Evolutionary conservation across 2,113 vertebrate species (phyloP).

Genomic region (Dipodomys ordii): DNA sequence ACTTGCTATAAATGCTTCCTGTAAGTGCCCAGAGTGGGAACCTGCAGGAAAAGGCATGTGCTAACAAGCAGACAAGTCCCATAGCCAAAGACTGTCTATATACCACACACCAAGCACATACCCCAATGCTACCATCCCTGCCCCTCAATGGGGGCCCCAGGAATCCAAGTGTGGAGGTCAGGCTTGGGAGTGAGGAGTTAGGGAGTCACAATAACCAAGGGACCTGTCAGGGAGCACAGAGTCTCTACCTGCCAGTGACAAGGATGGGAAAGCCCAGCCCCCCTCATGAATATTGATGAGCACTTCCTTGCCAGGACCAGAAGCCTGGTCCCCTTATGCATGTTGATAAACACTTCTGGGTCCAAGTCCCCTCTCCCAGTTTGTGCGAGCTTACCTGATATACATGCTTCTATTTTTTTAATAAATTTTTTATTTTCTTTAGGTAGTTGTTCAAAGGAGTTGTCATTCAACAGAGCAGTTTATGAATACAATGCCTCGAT

Average conservation of each 20-base stretch:
- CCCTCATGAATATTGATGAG: too few relatives aligned
- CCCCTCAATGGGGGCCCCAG: rapidly evolving
- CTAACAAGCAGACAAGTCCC: conserved; percentile 2
- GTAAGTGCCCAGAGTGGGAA: conserved; percentile 50
- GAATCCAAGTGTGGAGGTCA: background rate
- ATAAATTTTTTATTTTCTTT: too few relatives aligned
- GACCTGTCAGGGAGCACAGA: background rate
- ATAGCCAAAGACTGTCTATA: background rate
- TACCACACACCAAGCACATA: background rate
- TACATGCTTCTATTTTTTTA: too few relatives aligned
- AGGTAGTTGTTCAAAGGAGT: too few relatives aligned
- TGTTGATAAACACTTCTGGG: too few relatives aligned
- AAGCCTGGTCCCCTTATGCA: background rate
- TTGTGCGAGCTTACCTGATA: too few relatives aligned
- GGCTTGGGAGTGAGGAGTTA: too few relatives aligned
- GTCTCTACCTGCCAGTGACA: too few relatives aligned
- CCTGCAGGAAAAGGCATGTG: conserved; percentile 5
- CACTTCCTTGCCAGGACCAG: background rate
- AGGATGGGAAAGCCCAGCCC: background rate
- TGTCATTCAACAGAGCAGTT: too few relatives aligned
- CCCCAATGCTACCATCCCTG: background rate
- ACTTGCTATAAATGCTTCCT: conserved; percentile 60
- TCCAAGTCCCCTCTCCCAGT: background rate
- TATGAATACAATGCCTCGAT: too few relatives aligned
- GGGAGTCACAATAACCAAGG: background rate